These are phyloP conservation scores for Lycocorax pyrrhopterus DNA, from an alignment of 2,113 vertebrate genomes.

Conservation along the genomic window DNA sequence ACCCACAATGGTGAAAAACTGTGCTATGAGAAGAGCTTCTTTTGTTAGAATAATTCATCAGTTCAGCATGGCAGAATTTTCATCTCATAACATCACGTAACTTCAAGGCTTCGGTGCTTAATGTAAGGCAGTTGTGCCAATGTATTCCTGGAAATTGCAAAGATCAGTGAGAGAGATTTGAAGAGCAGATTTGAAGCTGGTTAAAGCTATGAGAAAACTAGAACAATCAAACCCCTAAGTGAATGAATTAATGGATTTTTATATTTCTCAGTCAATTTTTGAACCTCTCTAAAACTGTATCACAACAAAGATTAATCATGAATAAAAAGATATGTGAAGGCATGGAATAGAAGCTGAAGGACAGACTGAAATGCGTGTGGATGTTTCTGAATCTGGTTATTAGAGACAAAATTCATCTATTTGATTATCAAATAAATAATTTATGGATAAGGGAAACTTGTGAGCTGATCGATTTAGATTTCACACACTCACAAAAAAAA, in stretches of 20 bases:
- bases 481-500: background rate
- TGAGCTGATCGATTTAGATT: background rate
- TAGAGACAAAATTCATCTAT: background rate
- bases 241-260: background rate
- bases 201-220: background rate
- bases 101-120: background rate
- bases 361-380: background rate
- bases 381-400: background rate
- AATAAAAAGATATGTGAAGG: background rate
- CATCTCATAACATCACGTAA: background rate
- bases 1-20: background rate
- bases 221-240: background rate
- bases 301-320: background rate
- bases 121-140: background rate
- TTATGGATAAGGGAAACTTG: background rate
- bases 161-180: background rate
- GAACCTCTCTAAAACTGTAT: background rate
- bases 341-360: background rate
- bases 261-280: background rate
- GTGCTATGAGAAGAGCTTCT: background rate
- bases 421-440: background rate
- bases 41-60: conserved; percentile 36
- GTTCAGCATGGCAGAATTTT: background rate
- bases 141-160: background rate
- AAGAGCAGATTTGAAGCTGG: background rate